These are phyloP conservation scores for Tetragonisca angustula DNA, from an alignment of 2,888 invertebrate species.

Conservation along the genomic window DNA sequence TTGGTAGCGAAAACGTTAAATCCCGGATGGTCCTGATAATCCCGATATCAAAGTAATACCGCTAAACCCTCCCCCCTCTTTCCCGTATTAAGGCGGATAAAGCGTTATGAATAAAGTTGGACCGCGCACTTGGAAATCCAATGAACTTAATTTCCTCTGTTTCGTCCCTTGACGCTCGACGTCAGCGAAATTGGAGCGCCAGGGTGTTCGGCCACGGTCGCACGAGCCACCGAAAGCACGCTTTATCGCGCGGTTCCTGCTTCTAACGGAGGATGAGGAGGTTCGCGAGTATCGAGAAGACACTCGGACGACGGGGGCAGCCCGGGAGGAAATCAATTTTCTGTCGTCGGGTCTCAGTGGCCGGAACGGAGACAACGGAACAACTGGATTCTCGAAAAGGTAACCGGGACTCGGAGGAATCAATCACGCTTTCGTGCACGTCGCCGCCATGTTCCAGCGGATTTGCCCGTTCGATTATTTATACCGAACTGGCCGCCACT, in stretches of 20 bases:
- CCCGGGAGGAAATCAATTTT: conserved; percentile 35
- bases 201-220: background rate
- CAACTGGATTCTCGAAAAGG: conserved; percentile 40
- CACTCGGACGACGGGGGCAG: conserved; percentile 2
- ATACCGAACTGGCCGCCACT: background rate
- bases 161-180: background rate
- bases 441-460: conserved; percentile 1
- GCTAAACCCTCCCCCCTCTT: too few relatives aligned
- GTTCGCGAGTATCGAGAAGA: conserved; percentile 17
- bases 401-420: conserved; percentile 27
- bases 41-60: background rate
- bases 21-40: too few relatives aligned
- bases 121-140: background rate
- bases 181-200: background rate
- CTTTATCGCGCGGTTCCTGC: conserved; percentile 28
- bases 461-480: conserved; percentile 28
- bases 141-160: conserved; percentile 4
- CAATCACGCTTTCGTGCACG: conserved; percentile 29
- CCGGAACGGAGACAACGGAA: conserved; percentile 29
- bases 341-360: conserved; percentile 9
- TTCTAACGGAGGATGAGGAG: conserved; percentile 1
- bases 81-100: background rate
- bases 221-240: background rate
- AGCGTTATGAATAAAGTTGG: background rate
- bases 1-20: background rate